phyloP scores from a whole-genome alignment of 2,113 vertebrate species.

The Gallinago undulata region DNA sequence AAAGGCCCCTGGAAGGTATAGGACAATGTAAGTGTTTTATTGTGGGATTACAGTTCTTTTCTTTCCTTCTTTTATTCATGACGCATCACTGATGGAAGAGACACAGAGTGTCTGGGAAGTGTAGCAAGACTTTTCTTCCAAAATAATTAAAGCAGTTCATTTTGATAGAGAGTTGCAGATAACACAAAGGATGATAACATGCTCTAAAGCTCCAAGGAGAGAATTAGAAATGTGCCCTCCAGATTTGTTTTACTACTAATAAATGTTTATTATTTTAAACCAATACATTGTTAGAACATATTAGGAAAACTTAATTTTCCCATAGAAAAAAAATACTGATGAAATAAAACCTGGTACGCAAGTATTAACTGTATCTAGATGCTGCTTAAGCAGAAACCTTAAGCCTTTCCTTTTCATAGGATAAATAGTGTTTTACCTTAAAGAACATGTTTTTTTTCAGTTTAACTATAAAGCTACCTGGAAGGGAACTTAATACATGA shows the following conservation, averaged over 20 bases:
- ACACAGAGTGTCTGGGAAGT: background rate
- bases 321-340: background rate
- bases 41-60: background rate
- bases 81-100: slow-evolving; percentile 5
- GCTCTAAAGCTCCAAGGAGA: background rate
- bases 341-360: background rate
- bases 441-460: background rate
- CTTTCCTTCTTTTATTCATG: background rate
- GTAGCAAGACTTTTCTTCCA: background rate
- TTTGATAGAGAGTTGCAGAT: slow-evolving; percentile 12
- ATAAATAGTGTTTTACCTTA: background rate
- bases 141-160: slow-evolving; percentile 38
- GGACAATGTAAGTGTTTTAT: slow-evolving; percentile 30
- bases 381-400: background rate
- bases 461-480: background rate
- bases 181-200: slow-evolving; percentile 12
- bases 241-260: background rate
- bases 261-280: background rate
- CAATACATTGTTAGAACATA: background rate
- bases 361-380: background rate
- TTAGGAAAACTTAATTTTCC: background rate
- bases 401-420: background rate
- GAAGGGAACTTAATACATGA: background rate
- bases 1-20: slow-evolving; percentile 81
- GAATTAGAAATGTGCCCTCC: background rate